Percentiles rank a stretch among this genome's conserved stretches.
These are phyloP conservation scores for Cyanocitta stelleri DNA, from an alignment of 2,113 vertebrate species.

Conservation along the genomic window DNA sequence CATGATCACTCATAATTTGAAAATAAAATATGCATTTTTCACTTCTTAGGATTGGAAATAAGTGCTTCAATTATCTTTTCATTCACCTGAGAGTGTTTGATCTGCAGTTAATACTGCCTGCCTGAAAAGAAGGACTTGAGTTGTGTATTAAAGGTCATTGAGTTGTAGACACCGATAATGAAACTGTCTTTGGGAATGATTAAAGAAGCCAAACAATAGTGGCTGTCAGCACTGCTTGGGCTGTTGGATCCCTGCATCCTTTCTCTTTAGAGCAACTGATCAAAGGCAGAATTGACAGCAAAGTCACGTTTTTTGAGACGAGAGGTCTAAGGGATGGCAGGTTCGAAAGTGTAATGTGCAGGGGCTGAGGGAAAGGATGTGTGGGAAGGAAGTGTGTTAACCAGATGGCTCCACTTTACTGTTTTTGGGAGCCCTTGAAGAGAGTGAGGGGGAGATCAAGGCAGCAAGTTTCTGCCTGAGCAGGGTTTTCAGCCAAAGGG, in stretches of 20 bases:
- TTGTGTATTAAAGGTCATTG: not conserved
- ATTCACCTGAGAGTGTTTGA: not conserved
- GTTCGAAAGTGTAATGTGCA: conserved; percentile 30
- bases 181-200: not conserved
- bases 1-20: not conserved
- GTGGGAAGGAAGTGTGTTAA: conserved; percentile 41
- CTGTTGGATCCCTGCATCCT: not conserved
- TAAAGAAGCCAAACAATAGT: not conserved
- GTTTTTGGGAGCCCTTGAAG: conserved; percentile 29
- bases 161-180: not conserved
- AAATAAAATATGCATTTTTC: not conserved
- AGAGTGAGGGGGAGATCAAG: conserved; percentile 14
- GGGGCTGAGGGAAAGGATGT: conserved; percentile 28
- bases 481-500: not conserved
- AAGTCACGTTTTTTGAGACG: not conserved
- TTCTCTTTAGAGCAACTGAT: not conserved
- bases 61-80: not conserved
- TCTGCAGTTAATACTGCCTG: not conserved
- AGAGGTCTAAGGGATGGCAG: conserved; percentile 21
- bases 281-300: not conserved
- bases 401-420: conserved; percentile 33
- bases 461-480: conserved; percentile 8
- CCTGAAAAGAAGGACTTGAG: not conserved
- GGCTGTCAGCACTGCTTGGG: not conserved
- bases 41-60: not conserved